phyloP scores from a whole-genome alignment of 1,140 invertebrate genomes.

The Andrena cerasifolii region DNA sequence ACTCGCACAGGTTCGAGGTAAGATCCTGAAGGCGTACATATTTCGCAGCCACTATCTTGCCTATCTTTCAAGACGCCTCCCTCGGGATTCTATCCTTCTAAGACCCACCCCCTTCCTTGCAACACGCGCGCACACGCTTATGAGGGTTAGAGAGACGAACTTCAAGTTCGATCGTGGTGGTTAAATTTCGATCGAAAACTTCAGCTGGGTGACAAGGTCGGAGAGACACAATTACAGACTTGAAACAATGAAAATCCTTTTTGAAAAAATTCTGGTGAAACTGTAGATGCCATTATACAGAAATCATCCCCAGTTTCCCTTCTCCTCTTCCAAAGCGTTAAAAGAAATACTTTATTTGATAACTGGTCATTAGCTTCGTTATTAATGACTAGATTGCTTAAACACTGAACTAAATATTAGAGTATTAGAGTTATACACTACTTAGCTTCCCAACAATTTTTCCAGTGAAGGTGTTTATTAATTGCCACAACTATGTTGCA shows the following conservation, averaged over 20 bases:
- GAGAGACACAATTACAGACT: background rate
- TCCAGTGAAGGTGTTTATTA: too few relatives aligned
- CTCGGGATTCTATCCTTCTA: slow-evolving; percentile 68
- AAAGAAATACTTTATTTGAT: too few relatives aligned
- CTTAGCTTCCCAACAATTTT: too few relatives aligned
- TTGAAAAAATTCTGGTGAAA: background rate
- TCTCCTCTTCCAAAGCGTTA: too few relatives aligned
- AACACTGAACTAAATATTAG: too few relatives aligned
- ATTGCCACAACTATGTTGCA: too few relatives aligned
- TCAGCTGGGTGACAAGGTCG: background rate
- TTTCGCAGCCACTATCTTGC: slow-evolving; percentile 71
- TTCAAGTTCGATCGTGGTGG: slow-evolving; percentile 53
- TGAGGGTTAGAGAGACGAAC: slow-evolving; percentile 47
- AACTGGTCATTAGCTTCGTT: too few relatives aligned
- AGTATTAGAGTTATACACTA: too few relatives aligned
- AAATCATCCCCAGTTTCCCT: background rate
- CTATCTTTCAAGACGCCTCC: slow-evolving; percentile 71
- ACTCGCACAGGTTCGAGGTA: slow-evolving; percentile 52
- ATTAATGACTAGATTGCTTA: too few relatives aligned
- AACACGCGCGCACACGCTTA: slow-evolving; percentile 39
- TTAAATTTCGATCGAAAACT: slow-evolving; percentile 28
- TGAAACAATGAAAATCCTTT: background rate
- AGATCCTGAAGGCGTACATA: slow-evolving; percentile 72
- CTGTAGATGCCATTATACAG: background rate
- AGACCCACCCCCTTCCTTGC: slow-evolving; percentile 62